Evolutionary conservation across 2,797 vertebrate genomes (phyloP).

Genomic region (Petrocephalus schoutedeni): DNA sequence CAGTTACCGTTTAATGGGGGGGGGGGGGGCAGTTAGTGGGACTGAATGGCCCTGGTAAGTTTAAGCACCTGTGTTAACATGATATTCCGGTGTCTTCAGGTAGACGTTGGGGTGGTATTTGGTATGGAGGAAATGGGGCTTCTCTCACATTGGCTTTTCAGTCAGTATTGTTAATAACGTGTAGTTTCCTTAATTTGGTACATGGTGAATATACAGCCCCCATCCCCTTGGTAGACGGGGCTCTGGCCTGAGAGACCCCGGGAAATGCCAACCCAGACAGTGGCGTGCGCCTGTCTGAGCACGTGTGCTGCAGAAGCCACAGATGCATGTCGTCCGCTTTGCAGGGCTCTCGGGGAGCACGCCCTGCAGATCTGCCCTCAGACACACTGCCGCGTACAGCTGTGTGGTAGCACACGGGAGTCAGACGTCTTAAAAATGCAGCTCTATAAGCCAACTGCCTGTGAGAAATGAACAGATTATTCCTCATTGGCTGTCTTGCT

Average conservation of each 20-base stretch:
- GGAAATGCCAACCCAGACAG: neutral
- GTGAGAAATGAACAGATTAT: neutral
- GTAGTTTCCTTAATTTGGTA: neutral
- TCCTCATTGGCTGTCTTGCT: neutral
- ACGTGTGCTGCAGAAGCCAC: neutral
- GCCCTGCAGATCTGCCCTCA: neutral
- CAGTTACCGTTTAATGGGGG: neutral
- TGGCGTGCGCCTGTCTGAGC: neutral
- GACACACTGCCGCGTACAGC: neutral
- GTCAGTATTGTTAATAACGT: neutral
- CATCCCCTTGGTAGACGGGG: neutral
- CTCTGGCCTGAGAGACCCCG: neutral
- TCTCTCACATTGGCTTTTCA: neutral
- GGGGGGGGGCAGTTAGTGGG: neutral
- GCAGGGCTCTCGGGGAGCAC: neutral
- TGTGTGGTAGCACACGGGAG: neutral
- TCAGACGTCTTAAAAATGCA: neutral
- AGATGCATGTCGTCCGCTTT: neutral
- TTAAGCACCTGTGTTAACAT: neutral
- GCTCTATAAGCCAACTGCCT: neutral
- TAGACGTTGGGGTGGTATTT: neutral
- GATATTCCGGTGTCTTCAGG: neutral
- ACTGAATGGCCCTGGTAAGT: neutral
- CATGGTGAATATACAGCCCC: neutral
- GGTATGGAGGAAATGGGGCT: neutral